Evolutionary conservation across 2,113 vertebrate species (phyloP).

Genomic region (Coregonus clupeaformis): DNA sequence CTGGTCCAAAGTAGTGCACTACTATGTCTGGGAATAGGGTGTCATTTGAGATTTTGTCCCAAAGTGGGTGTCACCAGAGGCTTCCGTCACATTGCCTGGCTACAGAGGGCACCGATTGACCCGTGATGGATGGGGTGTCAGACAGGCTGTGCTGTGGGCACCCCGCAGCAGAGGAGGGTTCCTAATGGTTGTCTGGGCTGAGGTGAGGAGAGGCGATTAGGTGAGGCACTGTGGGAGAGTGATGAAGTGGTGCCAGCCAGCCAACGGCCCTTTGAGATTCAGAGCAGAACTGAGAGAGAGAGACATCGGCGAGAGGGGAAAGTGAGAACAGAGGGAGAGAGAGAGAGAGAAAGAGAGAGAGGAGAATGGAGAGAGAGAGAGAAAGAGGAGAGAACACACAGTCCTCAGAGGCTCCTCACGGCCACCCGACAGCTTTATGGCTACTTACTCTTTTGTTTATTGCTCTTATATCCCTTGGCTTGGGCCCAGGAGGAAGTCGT

Average conservation of each 20-base stretch:
- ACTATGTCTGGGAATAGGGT: too few relatives aligned
- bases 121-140: conserved; percentile 53
- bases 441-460: conserved; percentile 44
- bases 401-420: background rate
- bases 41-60: too few relatives aligned
- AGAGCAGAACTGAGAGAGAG: background rate
- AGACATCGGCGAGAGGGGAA: too few relatives aligned
- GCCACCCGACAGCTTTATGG: conserved; percentile 26
- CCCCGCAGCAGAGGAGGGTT: background rate
- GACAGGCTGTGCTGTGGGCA: conserved; percentile 47
- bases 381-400: background rate
- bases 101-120: too few relatives aligned
- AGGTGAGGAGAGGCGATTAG: background rate
- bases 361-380: background rate
- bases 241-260: background rate
- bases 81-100: too few relatives aligned
- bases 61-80: too few relatives aligned
- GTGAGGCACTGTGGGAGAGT: background rate
- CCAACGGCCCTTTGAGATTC: background rate
- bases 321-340: too few relatives aligned
- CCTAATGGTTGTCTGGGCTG: conserved; percentile 1
- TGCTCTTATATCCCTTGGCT: conserved; percentile 30
- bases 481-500: conserved; percentile 9
- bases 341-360: too few relatives aligned
- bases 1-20: too few relatives aligned